These are phyloP conservation scores for Rhorus exstirpatorius DNA, from an alignment of 2,888 invertebrate species.

Conservation along the genomic window DNA sequence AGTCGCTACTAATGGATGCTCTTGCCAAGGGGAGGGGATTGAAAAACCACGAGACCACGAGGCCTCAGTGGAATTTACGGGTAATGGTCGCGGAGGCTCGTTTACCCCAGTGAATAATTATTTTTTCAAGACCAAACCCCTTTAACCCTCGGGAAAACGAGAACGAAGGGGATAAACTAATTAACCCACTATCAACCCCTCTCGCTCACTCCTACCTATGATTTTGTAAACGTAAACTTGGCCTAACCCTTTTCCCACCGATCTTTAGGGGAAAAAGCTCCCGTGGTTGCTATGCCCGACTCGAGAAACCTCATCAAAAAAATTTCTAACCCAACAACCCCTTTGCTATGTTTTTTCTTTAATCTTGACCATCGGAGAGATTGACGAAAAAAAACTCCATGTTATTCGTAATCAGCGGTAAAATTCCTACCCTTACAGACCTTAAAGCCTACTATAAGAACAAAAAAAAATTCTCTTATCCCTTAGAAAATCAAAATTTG, in stretches of 20 bases:
- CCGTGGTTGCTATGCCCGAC: constrained; percentile 27
- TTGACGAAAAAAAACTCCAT: background rate
- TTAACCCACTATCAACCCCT: constrained; percentile 72
- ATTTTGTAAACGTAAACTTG: constrained; percentile 56
- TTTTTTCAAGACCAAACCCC: constrained; percentile 70
- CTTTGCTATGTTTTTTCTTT: background rate
- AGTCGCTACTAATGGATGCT: background rate
- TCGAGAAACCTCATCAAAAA: constrained; percentile 42
- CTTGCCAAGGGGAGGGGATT: background rate
- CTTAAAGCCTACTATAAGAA: too few relatives aligned
- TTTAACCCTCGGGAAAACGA: constrained; percentile 35
- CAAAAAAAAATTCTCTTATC: too few relatives aligned
- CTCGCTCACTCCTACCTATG: constrained; percentile 44
- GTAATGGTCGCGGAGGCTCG: constrained; percentile 8
- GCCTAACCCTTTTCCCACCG: constrained; percentile 35
- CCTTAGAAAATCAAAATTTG: too few relatives aligned
- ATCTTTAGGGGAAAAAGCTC: constrained; percentile 21
- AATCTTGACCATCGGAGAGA: too few relatives aligned
- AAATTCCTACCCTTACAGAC: too few relatives aligned
- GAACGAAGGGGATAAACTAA: constrained; percentile 72
- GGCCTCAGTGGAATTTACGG: constrained; percentile 50
- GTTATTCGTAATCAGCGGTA: too few relatives aligned
- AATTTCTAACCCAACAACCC: background rate
- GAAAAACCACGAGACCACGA: constrained; percentile 38
- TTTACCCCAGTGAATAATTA: constrained; percentile 67